phyloP scores from a whole-genome alignment of 2,797 vertebrate genomes.

The Mus spretus region DNA sequence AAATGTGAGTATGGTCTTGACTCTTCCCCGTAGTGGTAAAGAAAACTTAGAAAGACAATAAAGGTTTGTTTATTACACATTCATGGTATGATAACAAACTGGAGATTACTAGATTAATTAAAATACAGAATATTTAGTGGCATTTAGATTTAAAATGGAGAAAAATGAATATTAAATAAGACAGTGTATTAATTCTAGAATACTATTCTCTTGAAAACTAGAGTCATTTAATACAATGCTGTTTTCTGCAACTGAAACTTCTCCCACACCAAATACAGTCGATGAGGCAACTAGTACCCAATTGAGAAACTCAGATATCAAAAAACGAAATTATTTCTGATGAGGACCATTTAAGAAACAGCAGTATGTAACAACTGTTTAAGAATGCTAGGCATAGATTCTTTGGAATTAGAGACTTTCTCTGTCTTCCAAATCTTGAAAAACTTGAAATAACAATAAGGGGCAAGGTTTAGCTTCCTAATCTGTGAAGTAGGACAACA shows the following conservation, averaged over 20 bases:
- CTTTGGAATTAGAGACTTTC: slow-evolving; percentile 27
- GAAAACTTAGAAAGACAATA: neutral
- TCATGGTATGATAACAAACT: neutral
- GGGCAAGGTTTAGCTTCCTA: neutral
- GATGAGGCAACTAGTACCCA: neutral
- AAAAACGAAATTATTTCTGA: neutral
- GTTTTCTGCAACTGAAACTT: neutral
- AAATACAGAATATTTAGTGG: neutral
- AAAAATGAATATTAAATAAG: neutral
- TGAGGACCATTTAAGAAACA: slow-evolving; percentile 12
- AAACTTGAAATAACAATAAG: neutral
- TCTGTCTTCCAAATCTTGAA: slow-evolving; percentile 10
- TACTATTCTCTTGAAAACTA: neutral
- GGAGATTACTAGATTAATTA: neutral
- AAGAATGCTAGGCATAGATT: neutral
- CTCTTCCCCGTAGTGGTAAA: neutral
- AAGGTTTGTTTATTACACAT: neutral
- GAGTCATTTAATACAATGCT: neutral
- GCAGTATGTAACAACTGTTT: neutral
- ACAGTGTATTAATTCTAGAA: neutral
- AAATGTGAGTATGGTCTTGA: neutral
- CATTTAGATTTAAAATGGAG: neutral
- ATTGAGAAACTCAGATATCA: neutral
- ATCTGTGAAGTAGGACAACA: neutral
- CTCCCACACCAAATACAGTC: neutral